Conservation (phyloP, 2,888 invertebrate genomes). For the Zygaena filipendulae region DNA sequence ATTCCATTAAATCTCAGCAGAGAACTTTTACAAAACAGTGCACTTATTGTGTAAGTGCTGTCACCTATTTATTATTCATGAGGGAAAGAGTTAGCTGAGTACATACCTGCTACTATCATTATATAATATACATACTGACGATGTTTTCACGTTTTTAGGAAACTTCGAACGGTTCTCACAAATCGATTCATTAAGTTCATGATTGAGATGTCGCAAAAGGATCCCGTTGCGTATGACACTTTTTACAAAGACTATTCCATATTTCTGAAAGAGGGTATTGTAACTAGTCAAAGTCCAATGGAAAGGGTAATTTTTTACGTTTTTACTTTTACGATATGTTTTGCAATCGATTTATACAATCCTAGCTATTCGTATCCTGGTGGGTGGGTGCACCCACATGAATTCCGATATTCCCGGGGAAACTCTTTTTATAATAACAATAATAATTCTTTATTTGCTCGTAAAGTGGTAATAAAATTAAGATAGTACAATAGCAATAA, state of each 20-base stretch:
- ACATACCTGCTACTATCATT: too few relatives aligned
- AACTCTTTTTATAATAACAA: too few relatives aligned
- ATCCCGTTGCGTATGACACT: conserved; percentile 80
- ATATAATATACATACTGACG: conserved; percentile 1
- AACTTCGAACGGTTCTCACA: conserved; percentile 85
- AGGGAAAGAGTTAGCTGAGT: too few relatives aligned
- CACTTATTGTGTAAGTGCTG: conserved; percentile 78
- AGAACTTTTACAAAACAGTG: conserved; percentile 94
- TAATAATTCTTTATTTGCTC: too few relatives aligned
- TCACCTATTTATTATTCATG: too few relatives aligned
- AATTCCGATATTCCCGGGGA: too few relatives aligned
- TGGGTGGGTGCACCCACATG: too few relatives aligned
- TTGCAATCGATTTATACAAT: too few relatives aligned
- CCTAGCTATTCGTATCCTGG: too few relatives aligned
- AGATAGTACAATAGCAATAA: too few relatives aligned
- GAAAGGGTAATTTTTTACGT: conserved; percentile 74
- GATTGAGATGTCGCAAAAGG: conserved; percentile 85
- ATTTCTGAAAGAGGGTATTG: conserved; percentile 96
- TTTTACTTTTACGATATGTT: too few relatives aligned
- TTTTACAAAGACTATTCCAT: conserved; percentile 94
- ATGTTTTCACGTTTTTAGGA: conserved; percentile 51
- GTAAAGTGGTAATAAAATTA: too few relatives aligned
- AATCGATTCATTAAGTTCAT: conserved; percentile 86
- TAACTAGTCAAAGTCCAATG: conserved; percentile 80
- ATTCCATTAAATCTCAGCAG: conserved; percentile 97